Percentiles rank a stretch among this genome's conserved stretches.
These are phyloP conservation scores for Aphidius colemani DNA, from an alignment of 2,888 invertebrate genomes.

Conservation along the genomic window DNA sequence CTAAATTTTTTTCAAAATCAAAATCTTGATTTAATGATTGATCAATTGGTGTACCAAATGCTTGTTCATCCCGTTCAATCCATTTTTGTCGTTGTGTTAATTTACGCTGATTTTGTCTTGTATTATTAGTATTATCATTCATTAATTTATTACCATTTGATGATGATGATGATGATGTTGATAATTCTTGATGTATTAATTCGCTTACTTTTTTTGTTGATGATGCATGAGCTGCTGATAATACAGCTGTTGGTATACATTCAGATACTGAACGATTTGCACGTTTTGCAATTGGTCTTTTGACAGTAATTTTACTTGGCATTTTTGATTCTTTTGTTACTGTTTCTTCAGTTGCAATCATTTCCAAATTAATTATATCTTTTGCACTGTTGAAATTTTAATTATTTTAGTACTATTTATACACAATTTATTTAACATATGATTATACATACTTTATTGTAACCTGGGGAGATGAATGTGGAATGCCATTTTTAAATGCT, in stretches of 20 bases:
- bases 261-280: conserved; percentile 61
- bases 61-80: conserved; percentile 70
- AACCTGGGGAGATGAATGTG: conserved; percentile 66
- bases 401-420: conserved; percentile 23
- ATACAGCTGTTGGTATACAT: conserved; percentile 47
- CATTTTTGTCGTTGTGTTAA: conserved; percentile 57
- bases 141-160: conserved; percentile 36
- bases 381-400: conserved; percentile 64
- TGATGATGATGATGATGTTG: conserved; percentile 5
- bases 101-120: conserved; percentile 59
- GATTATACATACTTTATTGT: conserved; percentile 65
- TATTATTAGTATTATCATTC: conserved; percentile 46
- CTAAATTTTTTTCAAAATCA: conserved; percentile 93
- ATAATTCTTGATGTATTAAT: conserved; percentile 19
- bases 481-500: conserved; percentile 82
- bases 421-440: neutral
- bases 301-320: conserved; percentile 63
- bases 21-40: conserved; percentile 76
- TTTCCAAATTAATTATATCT: conserved; percentile 76
- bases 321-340: conserved; percentile 52
- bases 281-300: conserved; percentile 64
- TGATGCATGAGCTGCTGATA: conserved; percentile 36
- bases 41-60: conserved; percentile 76
- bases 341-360: conserved; percentile 70
- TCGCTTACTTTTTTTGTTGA: conserved; percentile 33